Evolutionary conservation across 2,113 vertebrate genomes (phyloP), one percentile per base, ranked within the genome.

Genomic region (Trematocara unimaculatum): DNA sequence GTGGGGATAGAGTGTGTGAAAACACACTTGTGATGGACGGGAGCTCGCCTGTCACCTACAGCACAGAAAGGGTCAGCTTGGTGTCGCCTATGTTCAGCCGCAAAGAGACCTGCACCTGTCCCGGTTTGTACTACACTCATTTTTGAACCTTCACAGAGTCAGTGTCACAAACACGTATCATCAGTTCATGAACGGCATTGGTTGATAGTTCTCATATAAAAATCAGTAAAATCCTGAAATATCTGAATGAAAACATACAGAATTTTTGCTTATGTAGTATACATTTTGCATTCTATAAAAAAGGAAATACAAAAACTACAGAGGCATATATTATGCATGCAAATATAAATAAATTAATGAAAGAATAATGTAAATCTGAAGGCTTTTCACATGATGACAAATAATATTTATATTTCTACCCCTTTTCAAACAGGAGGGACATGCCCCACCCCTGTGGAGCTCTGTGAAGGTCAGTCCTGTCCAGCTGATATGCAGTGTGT

Each of bases 401-500:
- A 17, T 80, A 29, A 11, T 47, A 81, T 85, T 35, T 35, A 15
- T 83, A 6, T 72, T 2, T 81, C 1, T 84, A 7, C 12, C 4
- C 7, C 3, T 58, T 40, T 70, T n/a, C 31, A 86, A 80, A 79
- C 93, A 99, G 98, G 97, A 93, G 98, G 97, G 26, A 91, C 96
- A n/a, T 99, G 99, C 55, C 96, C 97, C 1, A 95, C 96, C 4
- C 96, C 97, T 70, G 94, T 95, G 0, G 98, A 98, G 91, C 97
- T 97, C 23, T 99, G 99, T 86, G 89, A 98, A 93, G 97, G 98
- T 90, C 98, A 98, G 90, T 97, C 97, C 0, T 99, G 98, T 92
- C 99, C 98, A 1, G 96, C 95, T 8, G 98, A 99, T 90, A 99
- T 99, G 99, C 97, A 98, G 85, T 99, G 99, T 84, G 97, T 99